phyloP scores from a whole-genome alignment of 2,113 vertebrate genomes.

The Steatornis caripensis region DNA sequence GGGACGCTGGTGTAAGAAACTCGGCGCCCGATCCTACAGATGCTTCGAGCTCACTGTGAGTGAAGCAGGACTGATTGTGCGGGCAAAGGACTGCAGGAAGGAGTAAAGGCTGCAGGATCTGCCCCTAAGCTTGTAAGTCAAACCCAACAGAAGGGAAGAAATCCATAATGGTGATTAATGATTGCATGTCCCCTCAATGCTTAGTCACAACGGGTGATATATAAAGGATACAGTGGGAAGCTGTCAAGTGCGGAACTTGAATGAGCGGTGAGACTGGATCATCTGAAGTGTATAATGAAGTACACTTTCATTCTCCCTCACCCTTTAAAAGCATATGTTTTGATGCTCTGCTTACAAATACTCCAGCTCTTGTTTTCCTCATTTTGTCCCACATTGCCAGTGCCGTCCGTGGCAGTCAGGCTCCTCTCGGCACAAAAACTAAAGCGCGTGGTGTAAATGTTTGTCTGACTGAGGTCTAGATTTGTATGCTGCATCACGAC shows the following conservation, averaged over 20 bases:
- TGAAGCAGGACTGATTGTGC: neutral
- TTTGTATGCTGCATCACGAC: neutral
- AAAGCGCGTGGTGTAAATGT: neutral
- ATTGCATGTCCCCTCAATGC: slow-evolving; percentile 9
- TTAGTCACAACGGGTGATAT: slow-evolving; percentile 46
- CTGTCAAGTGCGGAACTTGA: slow-evolving; percentile 23
- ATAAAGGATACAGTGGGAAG: slow-evolving; percentile 44
- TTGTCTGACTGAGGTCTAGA: neutral
- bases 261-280: neutral
- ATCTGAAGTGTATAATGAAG: neutral
- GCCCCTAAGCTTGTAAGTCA: neutral
- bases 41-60: neutral
- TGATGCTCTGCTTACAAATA: neutral
- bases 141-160: neutral
- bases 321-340: neutral
- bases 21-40: rapidly evolving
- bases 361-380: neutral
- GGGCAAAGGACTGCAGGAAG: neutral
- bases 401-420: neutral
- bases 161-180: slow-evolving; percentile 46
- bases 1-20: neutral
- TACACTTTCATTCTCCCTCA: neutral
- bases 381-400: neutral
- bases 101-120: slow-evolving; percentile 21
- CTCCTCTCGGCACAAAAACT: neutral